phyloP scores from a whole-genome alignment of 2,888 invertebrate genomes.

The Trichopoda pennipes region DNA sequence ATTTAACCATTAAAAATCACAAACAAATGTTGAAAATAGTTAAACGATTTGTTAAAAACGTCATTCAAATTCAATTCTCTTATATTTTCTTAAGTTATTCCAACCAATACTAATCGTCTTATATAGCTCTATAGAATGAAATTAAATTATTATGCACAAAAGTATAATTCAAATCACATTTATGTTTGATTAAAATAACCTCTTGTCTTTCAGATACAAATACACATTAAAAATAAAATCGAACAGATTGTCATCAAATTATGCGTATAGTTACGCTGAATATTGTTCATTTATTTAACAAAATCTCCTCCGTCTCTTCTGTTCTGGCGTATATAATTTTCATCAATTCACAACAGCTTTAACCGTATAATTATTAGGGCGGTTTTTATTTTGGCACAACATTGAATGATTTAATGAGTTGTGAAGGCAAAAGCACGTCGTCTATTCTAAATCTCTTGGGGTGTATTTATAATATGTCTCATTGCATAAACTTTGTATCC shows the following conservation, averaged over 20 bases:
- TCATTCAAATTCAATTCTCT: no score
- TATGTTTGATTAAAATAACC: conserved; percentile 21
- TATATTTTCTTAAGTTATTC: conserved; percentile 36
- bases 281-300: conserved; percentile 44
- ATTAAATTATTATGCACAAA: conserved; percentile 57
- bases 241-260: conserved; percentile 69
- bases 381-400: conserved; percentile 55
- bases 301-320: background rate
- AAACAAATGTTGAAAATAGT: no score
- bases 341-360: conserved; percentile 50
- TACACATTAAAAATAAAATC: conserved; percentile 55
- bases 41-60: no score
- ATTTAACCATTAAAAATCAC: no score
- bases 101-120: conserved; percentile 50
- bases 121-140: conserved; percentile 19
- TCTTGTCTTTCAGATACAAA: conserved; percentile 10
- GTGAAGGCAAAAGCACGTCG: conserved; percentile 41
- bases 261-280: conserved; percentile 68
- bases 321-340: conserved; percentile 45
- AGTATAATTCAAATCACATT: conserved; percentile 62
- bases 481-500: conserved; percentile 38
- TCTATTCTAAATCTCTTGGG: conserved; percentile 47
- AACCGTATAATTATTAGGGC: conserved; percentile 66
- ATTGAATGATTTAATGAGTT: conserved; percentile 39
- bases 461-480: conserved; percentile 60